Base-by-base conservation (phyloP, 1,140 invertebrate species). In the Drosophila ambigua region DNA sequence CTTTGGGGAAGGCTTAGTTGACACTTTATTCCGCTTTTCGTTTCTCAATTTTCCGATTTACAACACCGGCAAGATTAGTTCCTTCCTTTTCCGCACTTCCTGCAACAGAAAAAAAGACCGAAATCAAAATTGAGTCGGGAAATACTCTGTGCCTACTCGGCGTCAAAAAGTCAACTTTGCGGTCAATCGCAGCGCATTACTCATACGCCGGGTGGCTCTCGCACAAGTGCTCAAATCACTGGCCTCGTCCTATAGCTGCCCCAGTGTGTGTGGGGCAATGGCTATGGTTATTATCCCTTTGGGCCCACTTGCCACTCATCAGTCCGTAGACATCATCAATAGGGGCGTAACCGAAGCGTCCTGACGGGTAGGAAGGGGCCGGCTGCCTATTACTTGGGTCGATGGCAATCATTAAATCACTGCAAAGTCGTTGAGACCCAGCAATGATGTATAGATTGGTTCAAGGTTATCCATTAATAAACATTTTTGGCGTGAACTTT, bases 241-340 rank as follows among this genome's bases (percentile, higher is more conserved):
- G 52, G 31, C 41, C 39, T 35, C 63, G 26, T 54, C 31, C 5
- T 46, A 16, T 16, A 16, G 16, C 16, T 16, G 16, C 0, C 16
- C 1, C 51, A 35, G 44, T 45, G 49, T 59, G 20, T 23, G 53
- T 48, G 55, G 49, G 69, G 66, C 58, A 69, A 60, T 75, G 77
- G 55, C 65, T 69, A 55, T 49, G 28, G 45, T 68, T 80, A 81
- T 88, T 88, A 83, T 82, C 74, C 82, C 79, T 79, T 64, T 87
- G 82, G 83, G 83, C 52, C 62, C 82, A 16, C 66, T 82, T 87
- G 79, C 57, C 44, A 66, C 72, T 80, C 77, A 83, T 79, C 79
- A 79, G 59, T 44, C 64, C 59, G 67, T 73, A 73, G 63, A 80
- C 68, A 50, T 59, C 77, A 80, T 84, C 72, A 72, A 83, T 72